Base-by-base conservation (phyloP, 2,888 invertebrate species). In the Xestia ashworthii region DNA sequence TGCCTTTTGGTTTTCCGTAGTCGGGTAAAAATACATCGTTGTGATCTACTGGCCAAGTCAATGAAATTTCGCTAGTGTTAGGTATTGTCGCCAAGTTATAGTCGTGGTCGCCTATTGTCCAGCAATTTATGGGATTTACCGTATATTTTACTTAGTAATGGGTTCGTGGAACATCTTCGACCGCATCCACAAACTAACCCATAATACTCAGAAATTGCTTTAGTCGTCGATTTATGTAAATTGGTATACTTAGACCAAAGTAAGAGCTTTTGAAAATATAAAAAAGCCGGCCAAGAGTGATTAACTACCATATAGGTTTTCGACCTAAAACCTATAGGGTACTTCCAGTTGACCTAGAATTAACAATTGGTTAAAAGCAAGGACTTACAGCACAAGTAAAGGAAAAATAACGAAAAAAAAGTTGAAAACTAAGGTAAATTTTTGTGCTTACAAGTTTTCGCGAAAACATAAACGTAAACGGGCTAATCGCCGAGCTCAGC, bases 151-250 rank as follows among this genome's bases (percentile, higher is more conserved):
- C 55, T 19, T 5, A 22, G 32, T 65, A 62, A 74, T 62, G 38
- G 16, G 14, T 53, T 81, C n/a, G 12, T 41, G 14, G 14, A 48
- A 53, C 5, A 48, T 62, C 25, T 22, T 48, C 12, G 11, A 83
- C 83, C 55, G 38, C 71, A 83, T 64, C 84, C 71, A 32, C 67
- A 22, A 68, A 53, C 8, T 55, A 11, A 50, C 16, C 22, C 58
- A n/a, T 55, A n/a, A 5, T 55, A 14, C 5, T 5, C 14, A n/a
- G 25, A 71, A 78, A 83, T 78, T 41, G 19, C 32, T 32, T 48
- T 50, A 55, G 41, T 71, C 41, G 46, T 46, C 38, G 4, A 41
- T 67, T 32, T 62, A 71, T 71, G 48, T 6, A 70, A 62, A 62
- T 62, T 58, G 6, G n/a, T n/a, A 62, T 25, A n/a, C n/a, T n/a